Conservation (phyloP, 2,888 invertebrate genomes). For the Lingula anatina region DNA sequence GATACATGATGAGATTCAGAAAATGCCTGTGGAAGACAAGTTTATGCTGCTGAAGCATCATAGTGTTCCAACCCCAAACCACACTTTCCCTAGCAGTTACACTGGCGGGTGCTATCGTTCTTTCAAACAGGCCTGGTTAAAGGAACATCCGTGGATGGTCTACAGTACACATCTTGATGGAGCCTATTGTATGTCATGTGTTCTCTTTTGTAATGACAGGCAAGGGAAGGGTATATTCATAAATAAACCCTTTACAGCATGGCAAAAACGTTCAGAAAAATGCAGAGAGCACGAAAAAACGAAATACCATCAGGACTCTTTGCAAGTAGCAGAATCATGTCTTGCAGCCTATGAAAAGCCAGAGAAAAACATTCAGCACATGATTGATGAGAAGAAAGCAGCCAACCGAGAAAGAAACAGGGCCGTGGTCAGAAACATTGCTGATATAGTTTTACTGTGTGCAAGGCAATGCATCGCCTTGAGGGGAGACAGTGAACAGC, state of each 20-base stretch:
- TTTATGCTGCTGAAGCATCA: neutral
- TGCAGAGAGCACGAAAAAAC: neutral
- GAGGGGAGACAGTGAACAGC: slow-evolving; percentile 2
- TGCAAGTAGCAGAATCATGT: no score
- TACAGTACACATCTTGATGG: slow-evolving; percentile 1
- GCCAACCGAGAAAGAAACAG: neutral
- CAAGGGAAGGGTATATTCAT: slow-evolving; percentile 1
- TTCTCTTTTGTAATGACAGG: neutral
- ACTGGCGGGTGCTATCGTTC: slow-evolving; percentile 1
- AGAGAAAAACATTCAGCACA: neutral
- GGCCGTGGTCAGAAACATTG: neutral
- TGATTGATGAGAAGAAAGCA: neutral
- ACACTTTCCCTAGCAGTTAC: neutral
- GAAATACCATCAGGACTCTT: no score
- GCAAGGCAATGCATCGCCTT: slow-evolving; percentile 8
- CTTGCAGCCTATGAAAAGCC: no score
- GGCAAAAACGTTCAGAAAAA: no score
- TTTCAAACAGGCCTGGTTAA: neutral
- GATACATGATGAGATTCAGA: no score
- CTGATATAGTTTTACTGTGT: slow-evolving; percentile 4
- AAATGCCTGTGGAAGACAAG: no score
- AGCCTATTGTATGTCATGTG: slow-evolving; percentile 1
- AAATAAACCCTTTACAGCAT: no score
- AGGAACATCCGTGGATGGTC: slow-evolving; percentile 1
- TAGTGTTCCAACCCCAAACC: neutral